These are phyloP conservation scores for Carcinoscorpius rotundicauda DNA, from an alignment of 1,140 invertebrate genomes.

Conservation along the genomic window DNA sequence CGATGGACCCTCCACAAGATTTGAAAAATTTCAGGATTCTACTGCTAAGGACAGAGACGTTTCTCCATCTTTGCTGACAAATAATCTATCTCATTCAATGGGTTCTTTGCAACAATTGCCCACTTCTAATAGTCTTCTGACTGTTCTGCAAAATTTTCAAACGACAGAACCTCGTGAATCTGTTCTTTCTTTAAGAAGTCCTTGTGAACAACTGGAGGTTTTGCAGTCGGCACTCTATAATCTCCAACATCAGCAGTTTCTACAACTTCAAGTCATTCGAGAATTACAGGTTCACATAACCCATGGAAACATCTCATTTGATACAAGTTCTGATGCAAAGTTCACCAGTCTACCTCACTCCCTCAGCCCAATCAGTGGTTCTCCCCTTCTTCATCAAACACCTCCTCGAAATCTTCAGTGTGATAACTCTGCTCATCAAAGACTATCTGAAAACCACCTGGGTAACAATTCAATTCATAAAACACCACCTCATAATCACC, in stretches of 20 bases:
- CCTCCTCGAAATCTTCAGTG: slow-evolving; percentile 2
- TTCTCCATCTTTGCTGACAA: neutral
- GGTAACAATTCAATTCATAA: neutral
- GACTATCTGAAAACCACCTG: slow-evolving; percentile 15
- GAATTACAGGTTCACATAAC: slow-evolving; percentile 71
- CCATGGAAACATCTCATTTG: no score
- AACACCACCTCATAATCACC: slow-evolving; percentile 27
- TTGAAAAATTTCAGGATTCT: no score
- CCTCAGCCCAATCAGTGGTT: slow-evolving; percentile 27
- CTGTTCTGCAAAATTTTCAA: slow-evolving; percentile 58
- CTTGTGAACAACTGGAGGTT: slow-evolving; percentile 36
- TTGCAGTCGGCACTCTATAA: slow-evolving; percentile 52
- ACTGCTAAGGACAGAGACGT: no score
- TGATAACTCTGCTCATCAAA: neutral
- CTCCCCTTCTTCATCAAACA: slow-evolving; percentile 3
- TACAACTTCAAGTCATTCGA: slow-evolving; percentile 83
- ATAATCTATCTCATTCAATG: slow-evolving; percentile 34
- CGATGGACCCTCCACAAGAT: no score
- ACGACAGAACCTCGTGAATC: slow-evolving; percentile 75
- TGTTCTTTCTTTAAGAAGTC: slow-evolving; percentile 47
- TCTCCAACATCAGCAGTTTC: slow-evolving; percentile 83
- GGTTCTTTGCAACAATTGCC: slow-evolving; percentile 81
- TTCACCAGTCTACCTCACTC: slow-evolving; percentile 35
- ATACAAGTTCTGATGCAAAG: slow-evolving; percentile 31
- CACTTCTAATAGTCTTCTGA: slow-evolving; percentile 86